Percentiles rank a stretch among this genome's conserved stretches.
These are phyloP conservation scores for Dascillus cervinus DNA, from an alignment of 2,888 invertebrate species.

Conservation along the genomic window DNA sequence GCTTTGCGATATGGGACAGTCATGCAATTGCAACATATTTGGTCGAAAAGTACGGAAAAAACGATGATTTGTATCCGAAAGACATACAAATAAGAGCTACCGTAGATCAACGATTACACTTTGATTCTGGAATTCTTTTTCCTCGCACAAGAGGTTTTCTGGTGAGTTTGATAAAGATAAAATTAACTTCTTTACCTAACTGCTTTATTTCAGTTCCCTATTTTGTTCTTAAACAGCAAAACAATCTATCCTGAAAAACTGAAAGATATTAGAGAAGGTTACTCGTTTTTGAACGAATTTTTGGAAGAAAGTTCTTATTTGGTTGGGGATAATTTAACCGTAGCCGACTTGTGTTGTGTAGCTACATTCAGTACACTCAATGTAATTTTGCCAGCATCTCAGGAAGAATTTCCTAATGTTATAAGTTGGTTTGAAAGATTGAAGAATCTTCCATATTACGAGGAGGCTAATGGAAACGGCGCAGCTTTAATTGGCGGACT, in stretches of 20 bases:
- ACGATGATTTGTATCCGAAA: slow-evolving; percentile 48
- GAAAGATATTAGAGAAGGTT: slow-evolving; percentile 41
- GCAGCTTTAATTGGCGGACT: too few relatives aligned
- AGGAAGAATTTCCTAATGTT: slow-evolving; percentile 29
- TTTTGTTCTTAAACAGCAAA: slow-evolving; percentile 8
- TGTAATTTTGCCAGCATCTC: slow-evolving; percentile 32
- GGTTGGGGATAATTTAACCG: slow-evolving; percentile 45
- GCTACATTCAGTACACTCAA: slow-evolving; percentile 31
- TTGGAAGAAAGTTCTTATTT: slow-evolving; percentile 44
- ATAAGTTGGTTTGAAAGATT: slow-evolving; percentile 30
- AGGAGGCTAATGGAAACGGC: slow-evolving; percentile 11
- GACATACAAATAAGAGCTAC: slow-evolving; percentile 44
- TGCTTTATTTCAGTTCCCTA: too few relatives aligned
- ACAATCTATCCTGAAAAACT: slow-evolving; percentile 40
- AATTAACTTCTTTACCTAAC: too few relatives aligned
- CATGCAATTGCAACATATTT: slow-evolving; percentile 43
- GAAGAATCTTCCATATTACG: slow-evolving; percentile 24
- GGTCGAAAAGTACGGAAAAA: slow-evolving; percentile 31
- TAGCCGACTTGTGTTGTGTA: slow-evolving; percentile 47
- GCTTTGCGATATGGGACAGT: slow-evolving; percentile 44
- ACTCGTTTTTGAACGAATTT: slow-evolving; percentile 43
- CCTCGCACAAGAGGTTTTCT: too few relatives aligned
- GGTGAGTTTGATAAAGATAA: too few relatives aligned
- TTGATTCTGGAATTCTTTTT: slow-evolving; percentile 45
- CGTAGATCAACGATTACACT: slow-evolving; percentile 48